Base-by-base conservation (phyloP, 2,113 vertebrate genomes). In the Scalopus aquaticus region DNA sequence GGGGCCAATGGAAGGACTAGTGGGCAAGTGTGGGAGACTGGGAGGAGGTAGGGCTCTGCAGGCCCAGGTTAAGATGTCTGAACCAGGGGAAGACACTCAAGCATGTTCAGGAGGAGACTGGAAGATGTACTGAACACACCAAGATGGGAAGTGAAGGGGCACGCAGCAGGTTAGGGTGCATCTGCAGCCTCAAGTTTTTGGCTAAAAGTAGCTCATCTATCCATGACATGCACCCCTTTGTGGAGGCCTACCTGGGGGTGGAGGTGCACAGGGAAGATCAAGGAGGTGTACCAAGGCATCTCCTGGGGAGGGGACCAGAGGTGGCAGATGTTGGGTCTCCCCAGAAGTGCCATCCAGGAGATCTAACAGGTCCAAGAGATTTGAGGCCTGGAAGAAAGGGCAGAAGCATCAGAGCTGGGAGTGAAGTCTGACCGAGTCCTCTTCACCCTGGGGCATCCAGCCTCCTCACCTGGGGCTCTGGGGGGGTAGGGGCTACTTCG, bases 291-390 rank as follows among this genome's bases (percentile, higher is more conserved):
- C 72, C 77, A 95, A n/a, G 65, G 74, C 0, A 74, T 37, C 87
- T 12, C 35, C 78, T 60, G 88, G 82, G 62, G 74, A 83, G 58
- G 95, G 88, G 12, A 56, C 10, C 46, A 78, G 91, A 70, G 93
- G 73, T 94, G 95, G 96, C 96, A 95, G 89, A 60, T 77, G 86
- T 91, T 88, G 87, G 94, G 64, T 24, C 35, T 91, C 93, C 64
- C 26, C 95, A 85, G 79, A 54, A 49, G 93, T 17, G 22, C 78
- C 64, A n/a, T 98, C 98, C 22, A 98, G 97, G 72, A 98, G 98
- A 62, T 98, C 98, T 62, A 99, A 97, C 90, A 99, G 96, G 95
- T 99, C 98, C 96, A 99, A 83, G 54, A 99, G 98, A 42, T 99
- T 98, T 80, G 98, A 98, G 77, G 98, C 98, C 99, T 99, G 79